Base-by-base conservation (phyloP, 2,113 vertebrate genomes). In the Ovibos moschatus region DNA sequence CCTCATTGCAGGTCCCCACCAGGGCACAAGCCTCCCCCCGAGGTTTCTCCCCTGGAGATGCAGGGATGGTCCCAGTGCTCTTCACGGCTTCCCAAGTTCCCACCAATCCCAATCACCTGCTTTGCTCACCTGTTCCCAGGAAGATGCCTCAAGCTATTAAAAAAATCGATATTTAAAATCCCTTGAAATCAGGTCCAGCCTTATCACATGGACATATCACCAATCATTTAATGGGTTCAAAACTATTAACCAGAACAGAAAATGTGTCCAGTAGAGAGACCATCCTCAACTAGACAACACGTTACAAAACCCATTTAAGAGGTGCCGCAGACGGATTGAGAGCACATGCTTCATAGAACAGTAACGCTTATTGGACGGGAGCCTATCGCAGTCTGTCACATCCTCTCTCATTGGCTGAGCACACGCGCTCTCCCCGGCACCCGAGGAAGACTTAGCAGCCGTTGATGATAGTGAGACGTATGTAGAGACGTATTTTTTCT, bases 321-420 rank as follows among this genome's bases (percentile, higher is more conserved):
- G 60, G 30, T 0, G 14, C 60, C 1, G 14, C 60, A 47, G 14
- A 64, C 43, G n/a, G 67, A 30, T 25, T 86, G 87, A 81, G 30
- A 76, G 19, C 7, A 7, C 45, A 5, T n/a, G 51, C 43, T 33
- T 91, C 19, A 27, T 62, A 74, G 62, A 33, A 71, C 11, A 36
- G 6, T 13, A 28, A 27, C 21, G 33, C 53, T 94, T 81, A 57
- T 7, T 95, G 94, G 62, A 58, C 15, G n/a, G 45, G 15, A 53
- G 64, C 36, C n/a, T 4, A 23, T 5, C 51, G 43, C 27, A 27
- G 17, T 71, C 55, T 83, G 14, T 89, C 50, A 91, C 17, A 13
- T 21, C 36, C 55, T 60, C 7, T 79, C 57, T 87, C 81, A 57
- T 89, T 94, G 96, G 84, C 85, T 94, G 50, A 83, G 11, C 67